Evolutionary conservation across 2,797 vertebrate species (phyloP).

Genomic region (Pteronotus mesoamericanus): DNA sequence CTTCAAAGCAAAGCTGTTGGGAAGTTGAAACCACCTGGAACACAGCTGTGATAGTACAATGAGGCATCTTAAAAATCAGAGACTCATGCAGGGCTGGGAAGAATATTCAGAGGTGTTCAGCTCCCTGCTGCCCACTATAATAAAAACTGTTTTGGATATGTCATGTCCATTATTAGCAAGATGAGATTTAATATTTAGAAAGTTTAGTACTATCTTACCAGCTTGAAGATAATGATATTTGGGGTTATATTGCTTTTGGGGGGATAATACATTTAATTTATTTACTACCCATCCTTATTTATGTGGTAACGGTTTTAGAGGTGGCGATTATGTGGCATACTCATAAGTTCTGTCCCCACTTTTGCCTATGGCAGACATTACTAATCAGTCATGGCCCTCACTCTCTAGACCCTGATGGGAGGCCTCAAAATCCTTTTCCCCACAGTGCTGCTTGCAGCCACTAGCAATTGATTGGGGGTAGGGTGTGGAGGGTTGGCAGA

Average conservation of each 20-base stretch:
- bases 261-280: not conserved
- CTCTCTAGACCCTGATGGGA: not conserved
- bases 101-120: not conserved
- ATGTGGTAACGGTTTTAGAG: not conserved
- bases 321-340: not conserved
- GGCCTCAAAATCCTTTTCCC: not conserved
- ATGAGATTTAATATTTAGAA: not conserved
- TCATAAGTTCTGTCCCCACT: not conserved
- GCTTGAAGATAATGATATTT: not conserved
- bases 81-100: not conserved
- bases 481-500: too few species aligned
- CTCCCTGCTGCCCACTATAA: not conserved
- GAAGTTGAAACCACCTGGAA: slow-evolving; percentile 59
- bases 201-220: not conserved
- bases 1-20: slow-evolving; percentile 60
- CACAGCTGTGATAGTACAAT: slow-evolving; percentile 32
- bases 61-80: not conserved
- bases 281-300: not conserved
- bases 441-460: not conserved
- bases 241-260: not conserved
- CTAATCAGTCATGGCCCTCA: not conserved
- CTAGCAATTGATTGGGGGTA: not conserved
- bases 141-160: not conserved
- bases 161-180: not conserved
- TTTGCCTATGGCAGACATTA: not conserved